Evolutionary conservation across 2,113 vertebrate genomes (phyloP).

Genomic region (Upupa epops): DNA sequence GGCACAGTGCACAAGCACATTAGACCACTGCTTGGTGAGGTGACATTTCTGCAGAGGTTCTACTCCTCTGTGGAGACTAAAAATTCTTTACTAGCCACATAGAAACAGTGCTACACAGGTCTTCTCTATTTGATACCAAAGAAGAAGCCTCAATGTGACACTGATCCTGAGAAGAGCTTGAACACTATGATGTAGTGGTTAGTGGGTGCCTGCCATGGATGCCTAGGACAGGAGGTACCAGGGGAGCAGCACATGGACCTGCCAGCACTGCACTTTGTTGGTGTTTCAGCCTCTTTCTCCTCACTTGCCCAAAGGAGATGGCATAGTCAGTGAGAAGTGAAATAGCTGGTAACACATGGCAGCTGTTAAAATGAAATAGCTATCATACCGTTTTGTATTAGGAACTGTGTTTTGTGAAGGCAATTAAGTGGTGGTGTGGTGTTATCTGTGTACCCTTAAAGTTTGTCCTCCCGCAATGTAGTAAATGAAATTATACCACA

Average conservation of each 20-base stretch:
- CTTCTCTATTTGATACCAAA: background rate
- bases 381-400: background rate
- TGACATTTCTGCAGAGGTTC: background rate
- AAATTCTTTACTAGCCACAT: background rate
- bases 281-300: background rate
- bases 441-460: background rate
- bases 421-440: background rate
- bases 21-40: accelerated
- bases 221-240: background rate
- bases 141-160: background rate
- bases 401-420: background rate
- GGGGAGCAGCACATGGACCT: accelerated
- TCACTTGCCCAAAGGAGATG: background rate
- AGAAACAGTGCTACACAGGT: background rate
- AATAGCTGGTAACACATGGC: background rate
- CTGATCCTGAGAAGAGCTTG: background rate
- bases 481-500: background rate
- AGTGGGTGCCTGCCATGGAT: background rate
- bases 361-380: background rate
- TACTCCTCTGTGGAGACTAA: background rate
- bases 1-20: background rate
- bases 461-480: background rate
- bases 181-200: accelerated
- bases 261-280: background rate
- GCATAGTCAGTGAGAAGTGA: background rate